Base-by-base conservation (phyloP, 2,797 vertebrate genomes). In the Sphenodon punctatus region DNA sequence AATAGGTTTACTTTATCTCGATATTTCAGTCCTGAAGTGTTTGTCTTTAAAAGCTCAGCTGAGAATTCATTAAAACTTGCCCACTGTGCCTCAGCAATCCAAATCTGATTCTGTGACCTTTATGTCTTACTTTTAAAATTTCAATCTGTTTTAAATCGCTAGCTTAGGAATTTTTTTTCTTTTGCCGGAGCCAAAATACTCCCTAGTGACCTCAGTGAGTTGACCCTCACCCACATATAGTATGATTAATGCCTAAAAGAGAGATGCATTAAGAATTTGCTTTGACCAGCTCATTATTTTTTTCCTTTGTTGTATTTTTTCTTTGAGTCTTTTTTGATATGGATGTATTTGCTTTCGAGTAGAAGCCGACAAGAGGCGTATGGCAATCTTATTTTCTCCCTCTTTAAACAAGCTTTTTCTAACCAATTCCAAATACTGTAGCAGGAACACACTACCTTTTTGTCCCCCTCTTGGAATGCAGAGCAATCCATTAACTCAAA, bases 251-350 rank as follows among this genome's bases (percentile, higher is more conserved):
- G 42, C 48, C 23, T 80, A 78, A 76, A 91, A 82, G 67, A 73
- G n/a, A 88, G 38, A 69, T 60, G 34, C 65, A 63, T 89, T 92
- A 91, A 93, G 42, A 2, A 16, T 78, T 90, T 90, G 43, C 78
- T 94, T 93, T 91, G 64, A 92, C 8, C 10, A 79, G 63, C 20
- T 89, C 88, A 91, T 93, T 94, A 89, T 88, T 88, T 86, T 89
- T 87, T 36, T 19, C 55, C 45, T 91, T 81, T 60, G 27, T 78
- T 82, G 86, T 60, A 51, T 65, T 4, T 63, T 88, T 80, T 67
- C 74, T 83, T 82, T 90, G 70, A 85, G 63, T 79, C 38, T 65
- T 87, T 90, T 93, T 89, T 88, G 20, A 84, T 90, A 72, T 55
- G 32, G 87, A 84, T 85, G 56, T 87, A 90, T 90, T 85, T 56